These are phyloP conservation scores for Rhinoderma darwinii DNA, from an alignment of 2,113 vertebrate species.

Conservation along the genomic window DNA sequence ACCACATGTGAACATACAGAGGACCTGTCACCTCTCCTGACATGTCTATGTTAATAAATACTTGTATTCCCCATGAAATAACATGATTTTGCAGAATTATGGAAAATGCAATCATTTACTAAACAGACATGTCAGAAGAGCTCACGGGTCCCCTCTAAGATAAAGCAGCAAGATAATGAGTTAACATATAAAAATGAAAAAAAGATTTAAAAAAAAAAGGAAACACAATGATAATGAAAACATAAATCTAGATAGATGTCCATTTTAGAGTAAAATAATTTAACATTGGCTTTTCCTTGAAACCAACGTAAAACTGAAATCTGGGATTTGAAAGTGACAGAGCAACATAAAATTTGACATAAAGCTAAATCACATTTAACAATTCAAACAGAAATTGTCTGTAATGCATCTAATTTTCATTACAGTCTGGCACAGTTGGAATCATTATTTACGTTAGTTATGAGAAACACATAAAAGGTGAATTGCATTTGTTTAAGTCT, in stretches of 20 bases:
- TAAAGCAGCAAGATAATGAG: not conserved
- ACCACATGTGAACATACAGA: too few relatives aligned
- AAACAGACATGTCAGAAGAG: too few relatives aligned
- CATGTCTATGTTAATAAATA: too few relatives aligned
- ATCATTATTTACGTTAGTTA: conserved; percentile 53
- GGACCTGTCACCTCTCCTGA: too few relatives aligned
- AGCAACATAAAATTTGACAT: conserved; percentile 35
- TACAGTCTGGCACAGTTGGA: conserved; percentile 43
- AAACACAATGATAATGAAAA: not conserved
- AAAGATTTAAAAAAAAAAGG: not conserved
- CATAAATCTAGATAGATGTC: not conserved
- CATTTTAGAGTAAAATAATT: not conserved
- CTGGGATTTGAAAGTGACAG: conserved; percentile 10
- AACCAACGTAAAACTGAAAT: conserved; percentile 16
- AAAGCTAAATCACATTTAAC: conserved; percentile 44
- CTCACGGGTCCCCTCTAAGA: too few relatives aligned
- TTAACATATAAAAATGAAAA: not conserved
- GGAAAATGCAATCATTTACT: too few relatives aligned
- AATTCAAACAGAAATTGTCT: conserved; percentile 42
- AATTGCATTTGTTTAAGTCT: conserved; percentile 54
- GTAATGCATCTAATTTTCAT: conserved; percentile 49
- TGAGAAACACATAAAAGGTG: conserved; percentile 54
- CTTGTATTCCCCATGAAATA: too few relatives aligned
- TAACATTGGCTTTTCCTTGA: conserved; percentile 27
- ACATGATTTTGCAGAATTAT: too few relatives aligned